These are phyloP conservation scores for Halichoerus grypus DNA, from an alignment of 2,113 vertebrate species.

Conservation along the genomic window DNA sequence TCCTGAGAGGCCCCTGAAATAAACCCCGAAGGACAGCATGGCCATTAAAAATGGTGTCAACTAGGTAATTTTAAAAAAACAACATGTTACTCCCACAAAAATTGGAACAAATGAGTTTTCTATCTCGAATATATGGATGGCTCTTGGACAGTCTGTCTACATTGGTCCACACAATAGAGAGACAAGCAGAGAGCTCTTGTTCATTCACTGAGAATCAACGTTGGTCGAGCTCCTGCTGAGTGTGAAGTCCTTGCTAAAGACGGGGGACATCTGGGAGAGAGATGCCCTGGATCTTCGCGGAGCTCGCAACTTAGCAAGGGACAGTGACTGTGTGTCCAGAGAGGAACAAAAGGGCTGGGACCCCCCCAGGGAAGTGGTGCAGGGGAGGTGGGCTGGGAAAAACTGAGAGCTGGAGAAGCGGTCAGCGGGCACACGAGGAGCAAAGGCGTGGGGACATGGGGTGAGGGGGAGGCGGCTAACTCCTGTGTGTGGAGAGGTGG, in stretches of 20 bases:
- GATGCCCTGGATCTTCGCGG: fast-evolving
- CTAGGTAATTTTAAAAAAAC: background rate
- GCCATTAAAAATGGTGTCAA: background rate
- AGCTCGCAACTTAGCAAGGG: fast-evolving
- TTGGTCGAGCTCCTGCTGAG: background rate
- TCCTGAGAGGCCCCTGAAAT: background rate
- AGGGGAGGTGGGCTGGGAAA: fast-evolving
- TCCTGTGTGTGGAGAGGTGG: background rate
- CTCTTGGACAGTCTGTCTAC: fast-evolving
- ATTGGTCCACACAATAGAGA: fast-evolving
- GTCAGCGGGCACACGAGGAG: background rate
- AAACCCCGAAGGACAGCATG: background rate
- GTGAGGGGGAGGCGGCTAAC: fast-evolving
- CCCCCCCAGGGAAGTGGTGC: background rate
- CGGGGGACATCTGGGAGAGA: fast-evolving
- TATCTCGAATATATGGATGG: background rate
- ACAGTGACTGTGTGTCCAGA: background rate
- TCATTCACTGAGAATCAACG: background rate
- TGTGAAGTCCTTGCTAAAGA: background rate
- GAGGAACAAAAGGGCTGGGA: background rate
- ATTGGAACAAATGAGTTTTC: background rate
- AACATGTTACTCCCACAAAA: background rate
- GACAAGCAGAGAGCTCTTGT: fast-evolving
- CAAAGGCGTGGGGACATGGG: fast-evolving
- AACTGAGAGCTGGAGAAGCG: fast-evolving